Conservation (phyloP, 2,797 vertebrate species). For the Syngnathus acus region DNA sequence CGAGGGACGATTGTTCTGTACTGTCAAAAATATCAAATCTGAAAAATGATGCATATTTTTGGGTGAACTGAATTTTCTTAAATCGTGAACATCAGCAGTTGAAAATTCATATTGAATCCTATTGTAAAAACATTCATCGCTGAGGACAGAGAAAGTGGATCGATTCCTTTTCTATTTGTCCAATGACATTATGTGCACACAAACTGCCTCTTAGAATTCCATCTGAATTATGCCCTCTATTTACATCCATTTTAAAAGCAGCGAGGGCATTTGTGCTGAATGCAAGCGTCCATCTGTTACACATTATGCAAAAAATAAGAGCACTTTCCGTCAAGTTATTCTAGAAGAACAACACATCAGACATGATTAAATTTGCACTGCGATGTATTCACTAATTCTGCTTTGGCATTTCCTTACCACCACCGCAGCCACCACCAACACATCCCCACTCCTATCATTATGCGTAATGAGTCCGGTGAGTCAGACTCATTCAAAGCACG, state of each 20-base stretch:
- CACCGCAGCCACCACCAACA: too few relatives aligned
- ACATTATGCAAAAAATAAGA: constrained; percentile 11
- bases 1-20: too few relatives aligned
- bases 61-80: neutral
- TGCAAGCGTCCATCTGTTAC: constrained; percentile 11
- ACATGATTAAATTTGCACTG: neutral
- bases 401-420: neutral
- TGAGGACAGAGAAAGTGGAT: neutral
- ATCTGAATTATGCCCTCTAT: neutral
- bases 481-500: too few relatives aligned
- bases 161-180: neutral
- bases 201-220: neutral
- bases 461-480: neutral
- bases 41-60: too few relatives aligned
- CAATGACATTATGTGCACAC: neutral
- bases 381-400: neutral
- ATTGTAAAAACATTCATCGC: neutral
- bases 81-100: neutral
- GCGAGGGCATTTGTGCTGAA: neutral
- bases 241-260: neutral
- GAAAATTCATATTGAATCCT: neutral
- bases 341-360: neutral
- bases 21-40: too few relatives aligned
- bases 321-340: neutral
- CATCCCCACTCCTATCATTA: neutral